Conservation (phyloP, 2,113 vertebrate genomes). For the Origma solitaria region DNA sequence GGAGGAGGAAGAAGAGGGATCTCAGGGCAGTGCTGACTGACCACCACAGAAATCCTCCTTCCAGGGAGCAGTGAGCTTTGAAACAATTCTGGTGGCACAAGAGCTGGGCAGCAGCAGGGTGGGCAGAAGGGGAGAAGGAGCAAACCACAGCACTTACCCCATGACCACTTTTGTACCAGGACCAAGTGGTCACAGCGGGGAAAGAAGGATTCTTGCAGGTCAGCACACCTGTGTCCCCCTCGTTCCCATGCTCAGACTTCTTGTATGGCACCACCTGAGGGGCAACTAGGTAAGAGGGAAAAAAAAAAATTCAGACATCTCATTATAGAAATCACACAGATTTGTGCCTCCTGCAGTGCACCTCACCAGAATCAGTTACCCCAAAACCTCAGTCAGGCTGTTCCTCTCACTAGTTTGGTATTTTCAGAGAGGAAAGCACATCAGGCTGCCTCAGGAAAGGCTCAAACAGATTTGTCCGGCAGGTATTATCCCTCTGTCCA, state of each 20-base stretch:
- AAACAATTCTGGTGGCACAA: neutral
- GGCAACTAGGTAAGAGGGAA: conserved; percentile 34
- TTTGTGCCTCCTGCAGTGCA: neutral
- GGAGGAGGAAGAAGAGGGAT: neutral
- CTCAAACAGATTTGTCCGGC: neutral
- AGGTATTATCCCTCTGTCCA: neutral
- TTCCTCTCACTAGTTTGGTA: neutral
- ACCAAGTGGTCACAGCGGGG: conserved; percentile 58
- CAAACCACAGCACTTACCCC: neutral
- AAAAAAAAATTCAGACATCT: neutral
- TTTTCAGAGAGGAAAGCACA: neutral
- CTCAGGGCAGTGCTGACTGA: neutral
- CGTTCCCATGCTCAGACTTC: conserved; percentile 84
- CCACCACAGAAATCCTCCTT: neutral
- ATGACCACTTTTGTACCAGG: conserved; percentile 51
- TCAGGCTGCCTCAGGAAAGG: neutral
- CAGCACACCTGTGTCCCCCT: conserved; percentile 76
- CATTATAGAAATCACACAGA: fast-evolving
- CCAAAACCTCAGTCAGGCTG: neutral
- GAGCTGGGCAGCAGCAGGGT: neutral
- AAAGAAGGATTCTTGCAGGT: conserved; percentile 77
- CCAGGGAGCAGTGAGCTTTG: neutral
- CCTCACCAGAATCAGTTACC: neutral
- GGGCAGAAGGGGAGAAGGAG: neutral
- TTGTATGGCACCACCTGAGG: conserved; percentile 78